These are phyloP conservation scores for Ormia ochracea DNA, from an alignment of 2,888 invertebrate genomes.

Conservation along the genomic window DNA sequence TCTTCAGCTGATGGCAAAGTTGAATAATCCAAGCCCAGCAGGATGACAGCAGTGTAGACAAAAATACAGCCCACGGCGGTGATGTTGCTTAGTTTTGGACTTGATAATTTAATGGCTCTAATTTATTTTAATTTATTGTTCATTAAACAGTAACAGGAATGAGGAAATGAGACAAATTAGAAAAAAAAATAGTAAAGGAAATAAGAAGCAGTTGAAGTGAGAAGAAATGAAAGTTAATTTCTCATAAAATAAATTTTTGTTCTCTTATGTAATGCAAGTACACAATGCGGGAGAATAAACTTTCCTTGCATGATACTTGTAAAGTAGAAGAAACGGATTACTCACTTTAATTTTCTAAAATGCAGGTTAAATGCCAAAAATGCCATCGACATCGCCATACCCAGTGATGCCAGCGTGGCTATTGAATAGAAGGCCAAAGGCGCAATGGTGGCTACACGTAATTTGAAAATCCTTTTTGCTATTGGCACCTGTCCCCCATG, in stretches of 20 bases:
- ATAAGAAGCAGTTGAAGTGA: no score
- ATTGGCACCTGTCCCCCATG: constrained; percentile 88
- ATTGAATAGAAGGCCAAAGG: constrained; percentile 86
- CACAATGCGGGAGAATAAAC: no score
- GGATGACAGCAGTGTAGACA: constrained; percentile 92
- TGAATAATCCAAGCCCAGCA: constrained; percentile 90
- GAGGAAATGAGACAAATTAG: constrained; percentile 26
- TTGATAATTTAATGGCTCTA: constrained; percentile 94
- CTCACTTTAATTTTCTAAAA: constrained; percentile 88
- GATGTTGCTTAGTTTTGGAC: constrained; percentile 94
- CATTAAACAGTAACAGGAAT: constrained; percentile 28
- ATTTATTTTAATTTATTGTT: constrained; percentile 28
- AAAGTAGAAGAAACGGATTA: no score
- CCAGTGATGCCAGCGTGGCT: constrained; percentile 84
- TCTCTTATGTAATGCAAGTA: no score
- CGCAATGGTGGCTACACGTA: constrained; percentile 86
- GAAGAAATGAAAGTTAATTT: no score
- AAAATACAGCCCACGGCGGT: constrained; percentile 92
- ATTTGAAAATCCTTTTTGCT: constrained; percentile 85
- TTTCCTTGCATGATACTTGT: no score
- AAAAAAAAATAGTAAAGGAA: constrained; percentile 14
- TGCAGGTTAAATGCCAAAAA: constrained; percentile 90
- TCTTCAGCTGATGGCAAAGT: constrained; percentile 82
- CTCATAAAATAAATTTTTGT: no score
- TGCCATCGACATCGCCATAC: constrained; percentile 84